Percentiles rank a stretch among this genome's conserved stretches.
Conservation (phyloP, 1,140 invertebrate species). For the Sitophilus oryzae region DNA sequence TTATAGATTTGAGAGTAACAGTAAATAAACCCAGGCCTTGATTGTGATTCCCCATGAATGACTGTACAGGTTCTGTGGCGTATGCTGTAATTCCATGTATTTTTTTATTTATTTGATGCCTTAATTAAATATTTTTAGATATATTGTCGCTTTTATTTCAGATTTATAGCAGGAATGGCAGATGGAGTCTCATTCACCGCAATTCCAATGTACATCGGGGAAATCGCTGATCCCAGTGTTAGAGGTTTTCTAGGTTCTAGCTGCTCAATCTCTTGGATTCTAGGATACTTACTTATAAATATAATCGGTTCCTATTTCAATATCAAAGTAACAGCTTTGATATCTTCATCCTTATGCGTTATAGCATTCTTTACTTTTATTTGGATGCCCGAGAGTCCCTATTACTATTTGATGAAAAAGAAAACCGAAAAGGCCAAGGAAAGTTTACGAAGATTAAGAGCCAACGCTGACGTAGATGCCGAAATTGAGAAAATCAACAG, state of each 20-base stretch:
- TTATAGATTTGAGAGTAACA: no score
- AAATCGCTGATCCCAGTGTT: constrained; percentile 60
- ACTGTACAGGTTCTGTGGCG: no score
- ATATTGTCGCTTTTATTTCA: no score
- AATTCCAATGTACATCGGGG: constrained; percentile 59
- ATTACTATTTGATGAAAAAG: constrained; percentile 59
- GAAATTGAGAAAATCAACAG: constrained; percentile 57
- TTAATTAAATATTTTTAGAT: no score
- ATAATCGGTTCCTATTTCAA: constrained; percentile 58
- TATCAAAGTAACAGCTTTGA: constrained; percentile 52
- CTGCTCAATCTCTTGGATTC: constrained; percentile 35
- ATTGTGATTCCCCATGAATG: no score
- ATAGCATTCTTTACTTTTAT: constrained; percentile 58
- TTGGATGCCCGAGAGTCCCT: constrained; percentile 74
- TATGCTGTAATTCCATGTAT: no score
- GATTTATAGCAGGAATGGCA: constrained; percentile 56
- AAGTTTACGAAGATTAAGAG: constrained; percentile 56
- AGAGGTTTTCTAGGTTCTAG: constrained; percentile 50
- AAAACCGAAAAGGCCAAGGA: constrained; percentile 53
- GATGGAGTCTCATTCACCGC: constrained; percentile 61
- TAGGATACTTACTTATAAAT: constrained; percentile 65
- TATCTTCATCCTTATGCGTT: constrained; percentile 53
- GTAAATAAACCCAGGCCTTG: no score
- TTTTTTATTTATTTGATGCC: no score
- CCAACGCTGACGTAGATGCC: constrained; percentile 50